phyloP scores from a whole-genome alignment of 2,113 vertebrate species.

The Hemicordylus capensis region DNA sequence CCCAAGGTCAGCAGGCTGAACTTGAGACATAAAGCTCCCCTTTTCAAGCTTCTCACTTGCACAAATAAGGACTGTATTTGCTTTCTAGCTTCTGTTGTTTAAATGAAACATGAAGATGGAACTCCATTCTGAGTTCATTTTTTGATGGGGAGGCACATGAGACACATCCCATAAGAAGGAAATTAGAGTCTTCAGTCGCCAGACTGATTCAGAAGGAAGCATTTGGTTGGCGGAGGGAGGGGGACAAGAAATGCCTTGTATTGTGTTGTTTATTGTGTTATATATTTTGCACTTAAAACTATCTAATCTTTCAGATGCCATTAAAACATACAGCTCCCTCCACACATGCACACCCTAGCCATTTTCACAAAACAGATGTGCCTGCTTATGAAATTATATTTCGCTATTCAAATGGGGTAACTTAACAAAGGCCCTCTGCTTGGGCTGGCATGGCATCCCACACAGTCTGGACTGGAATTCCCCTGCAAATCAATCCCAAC shows the following conservation, averaged over 20 bases:
- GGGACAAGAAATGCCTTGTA: background rate
- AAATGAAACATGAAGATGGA: slow-evolving; percentile 14
- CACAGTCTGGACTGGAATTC: background rate
- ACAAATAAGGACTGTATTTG: background rate
- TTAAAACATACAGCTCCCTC: slow-evolving; percentile 28
- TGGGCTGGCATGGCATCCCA: slow-evolving; percentile 14
- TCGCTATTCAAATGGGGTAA: slow-evolving; percentile 40
- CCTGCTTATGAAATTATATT: slow-evolving; percentile 41
- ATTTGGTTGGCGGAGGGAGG: background rate
- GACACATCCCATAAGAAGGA: background rate
- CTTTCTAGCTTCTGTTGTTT: slow-evolving; percentile 13
- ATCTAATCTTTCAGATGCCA: slow-evolving; percentile 21
- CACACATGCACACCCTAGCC: background rate
- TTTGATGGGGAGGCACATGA: slow-evolving; percentile 7
- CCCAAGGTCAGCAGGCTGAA: slow-evolving; percentile 32
- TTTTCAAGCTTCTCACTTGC: slow-evolving; percentile 44
- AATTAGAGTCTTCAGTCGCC: background rate
- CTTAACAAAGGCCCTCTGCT: slow-evolving; percentile 23
- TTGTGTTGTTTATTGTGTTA: background rate
- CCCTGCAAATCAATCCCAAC: slow-evolving; percentile 31
- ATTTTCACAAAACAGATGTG: slow-evolving; percentile 52
- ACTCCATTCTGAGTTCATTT: slow-evolving; percentile 34
- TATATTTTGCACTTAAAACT: slow-evolving; percentile 14
- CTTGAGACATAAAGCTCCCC: slow-evolving; percentile 53
- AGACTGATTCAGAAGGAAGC: slow-evolving; percentile 1